Base-by-base conservation (phyloP, 1,140 invertebrate genomes). In the Drosophila virilis region DNA sequence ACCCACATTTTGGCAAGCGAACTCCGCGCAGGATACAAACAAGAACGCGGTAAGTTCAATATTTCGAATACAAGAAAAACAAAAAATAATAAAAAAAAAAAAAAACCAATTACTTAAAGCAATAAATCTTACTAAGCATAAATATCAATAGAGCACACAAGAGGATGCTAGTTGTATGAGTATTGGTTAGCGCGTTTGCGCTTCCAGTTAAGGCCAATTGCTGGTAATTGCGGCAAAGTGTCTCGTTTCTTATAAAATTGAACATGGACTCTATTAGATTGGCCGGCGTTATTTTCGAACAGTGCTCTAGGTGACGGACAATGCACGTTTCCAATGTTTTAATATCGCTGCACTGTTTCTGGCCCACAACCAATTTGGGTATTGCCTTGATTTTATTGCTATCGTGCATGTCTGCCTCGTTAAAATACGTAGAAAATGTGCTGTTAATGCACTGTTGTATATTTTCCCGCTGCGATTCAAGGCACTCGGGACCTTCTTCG, bases 261-360 rank as follows among this genome's bases (percentile, higher is more conserved):
- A 97, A 96, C 68, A 97, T 93, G 0, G 96, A 95, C 54, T 97
- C 96, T 0, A 96, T 93, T 17, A 97, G 95, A 83, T 97, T 97
- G 9, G 95, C 96, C 0, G 96, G 95, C 0, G 96, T 96, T 6
- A 95, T 95, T 79, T 96, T 94, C 1, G 92, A 77, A 74, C 96
- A 97, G 6, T 92, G 93, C 88, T 96, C 95, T 54, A 97, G 83
- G 13, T 94, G 93, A 0, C 77, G 77, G 1, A 96, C 95, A 1
- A 96, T 92, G 78, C 96, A 97, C 0, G 66, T 67, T 83, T 96
- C 94, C 1, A 96, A 72, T 2, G 92, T 92, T 0, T 90, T 80
- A 35, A 96, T 93, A 67, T 96, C 93, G 1, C 79, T 69, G 51
- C 91, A 92, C 51, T 92, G 88, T 32, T 91, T 81, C 10, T 89